Evolutionary conservation across 2,113 vertebrate genomes (phyloP).

Genomic region (Phocoena sinus): DNA sequence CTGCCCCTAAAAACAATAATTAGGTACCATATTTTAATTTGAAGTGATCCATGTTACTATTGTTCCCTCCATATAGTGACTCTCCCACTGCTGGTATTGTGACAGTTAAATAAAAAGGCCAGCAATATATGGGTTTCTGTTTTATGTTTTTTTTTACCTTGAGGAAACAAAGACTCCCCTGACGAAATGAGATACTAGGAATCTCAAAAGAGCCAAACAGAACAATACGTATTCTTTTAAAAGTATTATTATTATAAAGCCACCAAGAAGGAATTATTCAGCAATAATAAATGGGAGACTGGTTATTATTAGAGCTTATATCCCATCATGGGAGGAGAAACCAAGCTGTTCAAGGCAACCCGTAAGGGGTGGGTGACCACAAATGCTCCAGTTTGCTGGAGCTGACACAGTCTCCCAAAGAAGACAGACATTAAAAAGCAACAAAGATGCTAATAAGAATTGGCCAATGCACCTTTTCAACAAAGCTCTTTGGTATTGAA

Average conservation of each 20-base stretch:
- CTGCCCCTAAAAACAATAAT: constrained; percentile 73
- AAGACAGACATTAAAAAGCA: not conserved
- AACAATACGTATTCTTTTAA: constrained; percentile 51
- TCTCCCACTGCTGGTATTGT: constrained; percentile 62
- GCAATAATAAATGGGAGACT: constrained; percentile 28
- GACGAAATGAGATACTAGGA: constrained; percentile 64
- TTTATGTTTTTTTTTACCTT: constrained; percentile 61
- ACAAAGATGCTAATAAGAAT: not conserved
- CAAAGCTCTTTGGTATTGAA: not conserved
- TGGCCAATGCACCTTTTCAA: not conserved
- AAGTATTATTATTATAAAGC: constrained; percentile 18
- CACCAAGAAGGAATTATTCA: constrained; percentile 52
- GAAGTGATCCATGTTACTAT: constrained; percentile 64
- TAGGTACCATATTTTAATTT: constrained; percentile 68
- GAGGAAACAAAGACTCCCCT: constrained; percentile 66
- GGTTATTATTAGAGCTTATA: not conserved
- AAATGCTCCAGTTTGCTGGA: not conserved
- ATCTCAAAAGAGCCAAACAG: constrained; percentile 42
- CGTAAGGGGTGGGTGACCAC: not conserved
- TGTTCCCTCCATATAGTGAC: constrained; percentile 46
- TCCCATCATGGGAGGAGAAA: not conserved
- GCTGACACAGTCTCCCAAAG: not conserved
- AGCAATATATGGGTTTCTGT: constrained; percentile 67
- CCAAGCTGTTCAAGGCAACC: not conserved
- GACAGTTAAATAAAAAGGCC: constrained; percentile 63